Base-by-base conservation (phyloP, 2,888 invertebrate species). In the Oxyteleia sp. region DNA sequence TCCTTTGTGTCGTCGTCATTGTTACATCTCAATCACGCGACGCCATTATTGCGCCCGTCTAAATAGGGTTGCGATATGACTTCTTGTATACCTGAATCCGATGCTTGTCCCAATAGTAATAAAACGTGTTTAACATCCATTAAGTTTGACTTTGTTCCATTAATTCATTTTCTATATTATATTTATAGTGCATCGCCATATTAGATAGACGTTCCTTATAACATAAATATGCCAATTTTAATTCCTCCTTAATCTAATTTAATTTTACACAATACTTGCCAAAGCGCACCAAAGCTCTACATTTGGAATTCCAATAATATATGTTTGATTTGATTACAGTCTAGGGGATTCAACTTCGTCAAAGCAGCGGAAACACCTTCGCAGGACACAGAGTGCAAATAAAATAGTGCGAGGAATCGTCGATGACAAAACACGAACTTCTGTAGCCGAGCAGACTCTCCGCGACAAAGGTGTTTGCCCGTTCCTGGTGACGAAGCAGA, bases 401-500 rank as follows among this genome's bases (percentile, higher is more conserved):
- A 81, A 84, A 66, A 75, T 82, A 53, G 74, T 55, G 4, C 61
- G 63, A 45, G 66, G 29, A 7, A 4, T 13, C 8, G 35, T 35
- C 20, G 51, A 43, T n/a, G 72, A 66, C 20, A 66, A 45, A 51
- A 45, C 51, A 20, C 20, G 13, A 18, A 35, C 41, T 63, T 26
- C 10, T 45, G 23, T 41, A 13, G 57, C 68, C 18, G 84, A 80
- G 26, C 82, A 79, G 16, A 64, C 53, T 5, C 43, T 63, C 0
- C 75, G 69, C 8, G 59, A 64, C 15, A 80, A 75, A 23, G 66
- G 38, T 35, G 47, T 53, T 29, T 69, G 79, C 69, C 72, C 64
- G 32, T 85, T 76, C 13, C 81, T 81, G 23, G 81, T 83, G 11
- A 64, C 72, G 1, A 85, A 85, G 51, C 84, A 85, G 61, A 85